Percentiles rank a stretch among this genome's conserved stretches.
These are phyloP conservation scores for Tetropium fuscum DNA, from an alignment of 2,888 invertebrate species.

Conservation along the genomic window DNA sequence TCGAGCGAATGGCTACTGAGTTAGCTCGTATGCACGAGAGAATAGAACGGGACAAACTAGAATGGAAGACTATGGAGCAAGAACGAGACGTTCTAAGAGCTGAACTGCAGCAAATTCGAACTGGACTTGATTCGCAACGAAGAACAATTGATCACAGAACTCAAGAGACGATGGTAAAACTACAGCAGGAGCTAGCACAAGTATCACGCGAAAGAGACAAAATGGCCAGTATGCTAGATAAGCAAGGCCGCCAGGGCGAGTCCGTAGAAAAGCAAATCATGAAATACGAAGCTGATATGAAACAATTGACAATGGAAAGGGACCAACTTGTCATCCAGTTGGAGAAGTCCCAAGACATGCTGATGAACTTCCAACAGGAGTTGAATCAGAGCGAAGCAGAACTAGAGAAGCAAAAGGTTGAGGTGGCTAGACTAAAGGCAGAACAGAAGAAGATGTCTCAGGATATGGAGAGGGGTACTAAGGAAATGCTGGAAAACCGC, in stretches of 20 bases:
- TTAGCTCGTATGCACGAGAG: conserved; percentile 85
- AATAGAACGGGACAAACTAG: conserved; percentile 78
- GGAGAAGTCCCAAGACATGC: conserved; percentile 93
- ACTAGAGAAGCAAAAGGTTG: conserved; percentile 83
- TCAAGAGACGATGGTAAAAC: conserved; percentile 78
- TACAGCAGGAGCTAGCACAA: conserved; percentile 78
- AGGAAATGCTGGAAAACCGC: conserved; percentile 77
- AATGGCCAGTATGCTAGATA: conserved; percentile 81
- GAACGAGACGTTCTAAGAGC: conserved; percentile 79
- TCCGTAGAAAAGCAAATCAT: conserved; percentile 88
- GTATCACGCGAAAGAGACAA: conserved; percentile 77
- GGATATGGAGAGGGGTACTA: conserved; percentile 77
- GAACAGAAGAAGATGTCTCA: conserved; percentile 79
- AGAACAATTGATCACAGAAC: conserved; percentile 76
- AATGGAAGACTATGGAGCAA: conserved; percentile 78
- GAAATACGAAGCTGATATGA: conserved; percentile 86
- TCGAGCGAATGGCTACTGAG: conserved; percentile 86
- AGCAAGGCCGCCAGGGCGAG: conserved; percentile 82
- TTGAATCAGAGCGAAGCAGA: conserved; percentile 86
- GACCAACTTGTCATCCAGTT: conserved; percentile 90
- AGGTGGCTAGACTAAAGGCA: conserved; percentile 79
- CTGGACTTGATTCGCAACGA: conserved; percentile 75
- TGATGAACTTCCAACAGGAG: conserved; percentile 94
- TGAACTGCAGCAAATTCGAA: conserved; percentile 76
- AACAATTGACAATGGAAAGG: conserved; percentile 86